A percentile compares a stretch with the other conserved stretches of the same genome.
Conservation (phyloP, 2,888 invertebrate species). For the Drosophila maculinotata region DNA sequence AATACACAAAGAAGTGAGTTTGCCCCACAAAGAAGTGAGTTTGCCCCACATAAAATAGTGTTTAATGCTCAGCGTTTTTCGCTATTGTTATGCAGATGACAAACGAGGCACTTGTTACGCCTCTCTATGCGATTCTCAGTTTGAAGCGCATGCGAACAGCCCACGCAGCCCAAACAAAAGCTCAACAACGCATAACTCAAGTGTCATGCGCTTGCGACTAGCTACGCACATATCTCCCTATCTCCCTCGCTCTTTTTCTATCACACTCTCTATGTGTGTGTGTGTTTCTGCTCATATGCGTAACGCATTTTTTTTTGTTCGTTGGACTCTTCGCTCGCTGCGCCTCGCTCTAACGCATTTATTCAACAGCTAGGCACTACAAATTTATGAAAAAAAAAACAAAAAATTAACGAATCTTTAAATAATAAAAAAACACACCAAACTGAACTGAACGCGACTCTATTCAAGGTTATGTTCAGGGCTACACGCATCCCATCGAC, state of each 20-base stretch:
- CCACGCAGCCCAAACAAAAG: slow-evolving; percentile 48
- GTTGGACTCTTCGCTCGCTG: slow-evolving; percentile 36
- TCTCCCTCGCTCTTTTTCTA: slow-evolving; percentile 1
- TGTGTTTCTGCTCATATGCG: slow-evolving; percentile 59
- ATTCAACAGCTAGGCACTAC: slow-evolving; percentile 38
- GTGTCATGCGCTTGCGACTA: slow-evolving; percentile 60
- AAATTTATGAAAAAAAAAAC: slow-evolving; percentile 55
- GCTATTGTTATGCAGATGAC: slow-evolving; percentile 25
- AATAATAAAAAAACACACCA: slow-evolving; percentile 64
- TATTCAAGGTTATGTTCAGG: slow-evolving; percentile 84
- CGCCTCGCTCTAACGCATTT: slow-evolving; percentile 71
- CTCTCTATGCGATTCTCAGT: slow-evolving; percentile 41
- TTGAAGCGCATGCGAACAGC: slow-evolving; percentile 50
- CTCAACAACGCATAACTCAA: slow-evolving; percentile 64
- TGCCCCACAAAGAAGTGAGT: too few relatives aligned
- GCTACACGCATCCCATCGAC: slow-evolving; percentile 79
- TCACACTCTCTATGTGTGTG: slow-evolving; percentile 2
- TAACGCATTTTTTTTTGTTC: slow-evolving; percentile 66
- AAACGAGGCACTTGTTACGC: slow-evolving; percentile 11
- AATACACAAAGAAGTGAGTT: too few relatives aligned
- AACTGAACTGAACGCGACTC: slow-evolving; percentile 58
- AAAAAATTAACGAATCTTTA: slow-evolving; percentile 76
- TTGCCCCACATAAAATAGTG: slow-evolving; percentile 1
- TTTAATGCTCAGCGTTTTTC: slow-evolving; percentile 12
- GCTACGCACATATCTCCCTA: slow-evolving; percentile 11